A percentile compares a stretch with the other conserved stretches of the same genome.
Conservation (phyloP, 2,797 vertebrate genomes). For the Artibeus jamaicensis region DNA sequence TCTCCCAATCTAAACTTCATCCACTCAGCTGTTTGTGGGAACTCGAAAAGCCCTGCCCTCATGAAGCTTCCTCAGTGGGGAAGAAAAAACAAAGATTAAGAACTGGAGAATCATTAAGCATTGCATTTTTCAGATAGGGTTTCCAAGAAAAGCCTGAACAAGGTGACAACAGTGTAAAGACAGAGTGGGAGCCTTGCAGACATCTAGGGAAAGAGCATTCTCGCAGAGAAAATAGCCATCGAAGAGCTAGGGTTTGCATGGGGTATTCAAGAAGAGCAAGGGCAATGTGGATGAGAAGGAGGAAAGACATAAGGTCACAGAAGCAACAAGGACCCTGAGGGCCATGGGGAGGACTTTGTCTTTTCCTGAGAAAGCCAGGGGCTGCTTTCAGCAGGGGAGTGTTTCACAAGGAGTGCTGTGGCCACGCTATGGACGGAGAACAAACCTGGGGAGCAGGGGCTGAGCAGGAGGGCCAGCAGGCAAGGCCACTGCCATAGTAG, state of each 20-base stretch:
- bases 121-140: neutral
- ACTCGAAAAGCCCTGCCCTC: neutral
- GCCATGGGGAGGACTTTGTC: neutral
- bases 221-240: neutral
- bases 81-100: neutral
- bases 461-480: neutral
- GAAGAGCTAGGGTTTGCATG: neutral
- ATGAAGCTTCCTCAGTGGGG: no score
- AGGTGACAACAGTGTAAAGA: neutral
- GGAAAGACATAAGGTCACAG: neutral
- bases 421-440: accelerated
- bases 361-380: neutral
- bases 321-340: neutral
- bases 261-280: neutral
- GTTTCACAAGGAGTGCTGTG: neutral
- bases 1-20: neutral
- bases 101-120: neutral
- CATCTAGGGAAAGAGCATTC: neutral
- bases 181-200: neutral
- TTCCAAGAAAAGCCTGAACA: neutral
- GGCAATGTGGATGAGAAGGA: neutral
- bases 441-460: no score
- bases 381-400: neutral
- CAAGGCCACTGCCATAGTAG: neutral
- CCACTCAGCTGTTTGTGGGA: neutral